phyloP scores from a whole-genome alignment of 2,113 vertebrate genomes.

The Tragelaphus imberbis region DNA sequence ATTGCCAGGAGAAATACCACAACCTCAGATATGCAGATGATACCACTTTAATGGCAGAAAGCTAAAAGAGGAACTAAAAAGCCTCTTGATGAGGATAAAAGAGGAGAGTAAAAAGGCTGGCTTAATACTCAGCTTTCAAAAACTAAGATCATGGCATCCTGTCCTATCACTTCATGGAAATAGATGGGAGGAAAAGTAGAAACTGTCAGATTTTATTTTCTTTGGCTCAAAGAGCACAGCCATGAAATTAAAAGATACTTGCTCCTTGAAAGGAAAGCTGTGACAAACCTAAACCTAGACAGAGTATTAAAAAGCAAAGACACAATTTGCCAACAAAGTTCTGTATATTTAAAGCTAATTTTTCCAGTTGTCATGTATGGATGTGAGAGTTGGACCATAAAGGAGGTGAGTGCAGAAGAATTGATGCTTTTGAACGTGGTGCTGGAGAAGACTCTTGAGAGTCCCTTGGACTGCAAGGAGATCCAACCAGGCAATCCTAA shows the following conservation, averaged over 20 bases:
- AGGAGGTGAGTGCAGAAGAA: background rate
- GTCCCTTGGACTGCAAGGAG: background rate
- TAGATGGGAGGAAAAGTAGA: background rate
- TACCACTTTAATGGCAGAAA: background rate
- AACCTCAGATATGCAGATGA: background rate
- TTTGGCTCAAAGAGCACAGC: background rate
- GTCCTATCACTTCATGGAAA: background rate
- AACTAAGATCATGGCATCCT: background rate
- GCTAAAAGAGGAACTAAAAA: background rate
- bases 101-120: background rate
- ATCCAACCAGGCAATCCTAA: background rate
- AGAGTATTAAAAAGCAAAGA: background rate
- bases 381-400: background rate
- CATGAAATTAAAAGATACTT: background rate
- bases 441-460: background rate
- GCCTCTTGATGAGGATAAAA: background rate
- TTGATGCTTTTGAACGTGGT: background rate
- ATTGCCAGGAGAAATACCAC: background rate
- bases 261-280: background rate
- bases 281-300: background rate
- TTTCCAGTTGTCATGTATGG: background rate
- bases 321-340: background rate
- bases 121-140: background rate
- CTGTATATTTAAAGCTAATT: background rate
- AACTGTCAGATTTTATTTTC: background rate